A percentile compares a stretch with the other conserved stretches of the same genome.
Conservation (phyloP, 2,113 vertebrate genomes). For the Ia io region DNA sequence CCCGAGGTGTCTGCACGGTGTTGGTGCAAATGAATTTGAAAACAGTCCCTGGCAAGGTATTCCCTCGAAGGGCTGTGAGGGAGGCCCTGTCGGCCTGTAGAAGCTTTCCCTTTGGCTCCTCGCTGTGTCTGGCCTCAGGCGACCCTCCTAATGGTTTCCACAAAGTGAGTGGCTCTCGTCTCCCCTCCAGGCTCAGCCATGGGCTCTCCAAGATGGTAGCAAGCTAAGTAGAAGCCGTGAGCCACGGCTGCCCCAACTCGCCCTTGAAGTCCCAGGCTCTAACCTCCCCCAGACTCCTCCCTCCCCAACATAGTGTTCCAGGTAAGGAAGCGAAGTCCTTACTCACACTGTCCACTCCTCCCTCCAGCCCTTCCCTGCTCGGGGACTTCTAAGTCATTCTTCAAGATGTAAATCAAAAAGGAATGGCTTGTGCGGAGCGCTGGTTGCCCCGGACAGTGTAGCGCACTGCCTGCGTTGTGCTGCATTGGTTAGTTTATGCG, state of each 20-base stretch:
- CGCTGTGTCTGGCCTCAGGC: not conserved
- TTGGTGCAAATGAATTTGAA: not conserved
- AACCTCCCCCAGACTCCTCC: not conserved
- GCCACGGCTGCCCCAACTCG: not conserved
- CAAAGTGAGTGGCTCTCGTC: not conserved
- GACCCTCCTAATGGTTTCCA: not conserved
- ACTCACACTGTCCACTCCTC: no score
- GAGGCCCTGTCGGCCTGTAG: not conserved
- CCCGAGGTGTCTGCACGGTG: not conserved
- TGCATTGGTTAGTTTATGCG: rapidly evolving
- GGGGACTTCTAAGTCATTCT: not conserved
- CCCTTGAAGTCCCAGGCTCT: not conserved
- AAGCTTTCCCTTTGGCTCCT: not conserved
- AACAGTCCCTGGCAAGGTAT: not conserved
- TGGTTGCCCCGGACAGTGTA: not conserved
- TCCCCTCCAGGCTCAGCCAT: not conserved
- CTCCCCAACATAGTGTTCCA: not conserved
- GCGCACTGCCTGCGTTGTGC: rapidly evolving
- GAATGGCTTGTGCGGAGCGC: not conserved
- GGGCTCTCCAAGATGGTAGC: not conserved
- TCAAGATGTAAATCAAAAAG: not conserved
- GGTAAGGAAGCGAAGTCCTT: not conserved
- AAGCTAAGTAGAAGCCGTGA: not conserved
- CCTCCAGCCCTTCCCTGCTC: not conserved
- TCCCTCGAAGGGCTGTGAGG: not conserved